Evolutionary conservation across 2,113 vertebrate genomes (phyloP).

Genomic region (Hemicordylus capensis): DNA sequence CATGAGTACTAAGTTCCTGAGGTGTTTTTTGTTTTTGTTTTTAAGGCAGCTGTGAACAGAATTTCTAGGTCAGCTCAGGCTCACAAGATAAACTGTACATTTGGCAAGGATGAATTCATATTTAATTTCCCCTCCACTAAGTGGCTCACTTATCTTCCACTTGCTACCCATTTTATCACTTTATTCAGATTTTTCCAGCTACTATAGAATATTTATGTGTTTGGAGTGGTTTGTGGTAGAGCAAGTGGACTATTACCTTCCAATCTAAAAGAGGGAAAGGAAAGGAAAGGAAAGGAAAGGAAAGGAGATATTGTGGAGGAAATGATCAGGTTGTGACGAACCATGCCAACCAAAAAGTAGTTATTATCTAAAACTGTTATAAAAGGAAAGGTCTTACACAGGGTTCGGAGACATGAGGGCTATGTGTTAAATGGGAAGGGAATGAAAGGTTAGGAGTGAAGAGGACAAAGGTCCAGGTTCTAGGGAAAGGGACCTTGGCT

Average conservation of each 20-base stretch:
- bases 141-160: background rate
- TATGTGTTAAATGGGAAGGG: too few species aligned
- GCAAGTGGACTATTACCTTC: background rate
- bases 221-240: background rate
- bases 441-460: too few species aligned
- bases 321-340: background rate
- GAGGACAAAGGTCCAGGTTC: too few species aligned
- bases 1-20: background rate
- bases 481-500: too few species aligned
- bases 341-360: background rate
- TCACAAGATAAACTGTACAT: background rate
- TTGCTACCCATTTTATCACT: background rate
- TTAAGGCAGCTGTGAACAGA: background rate
- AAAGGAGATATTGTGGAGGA: background rate
- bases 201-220: background rate
- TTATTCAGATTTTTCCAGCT: background rate
- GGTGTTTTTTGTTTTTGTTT: background rate
- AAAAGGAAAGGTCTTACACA: too few species aligned
- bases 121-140: background rate
- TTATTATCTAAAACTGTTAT: background rate
- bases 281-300: background rate
- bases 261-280: background rate
- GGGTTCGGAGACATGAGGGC: too few species aligned
- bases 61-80: conserved; percentile 4
- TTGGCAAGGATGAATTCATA: background rate